Evolutionary conservation across 2,888 invertebrate species (phyloP).

Genomic region (Lithosia quadra): DNA sequence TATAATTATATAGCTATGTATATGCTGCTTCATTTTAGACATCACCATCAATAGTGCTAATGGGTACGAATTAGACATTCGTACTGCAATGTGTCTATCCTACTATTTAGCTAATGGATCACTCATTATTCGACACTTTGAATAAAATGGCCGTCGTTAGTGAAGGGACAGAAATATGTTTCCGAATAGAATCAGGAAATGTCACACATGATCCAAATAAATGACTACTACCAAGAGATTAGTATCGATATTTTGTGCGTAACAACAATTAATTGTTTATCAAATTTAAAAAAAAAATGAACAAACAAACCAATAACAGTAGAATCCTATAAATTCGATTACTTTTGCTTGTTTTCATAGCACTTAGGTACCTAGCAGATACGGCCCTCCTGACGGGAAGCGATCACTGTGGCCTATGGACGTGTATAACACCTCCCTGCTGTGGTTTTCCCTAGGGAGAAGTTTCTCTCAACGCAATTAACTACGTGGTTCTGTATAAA

Average conservation of each 20-base stretch:
- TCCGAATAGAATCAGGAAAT: constrained; percentile 11
- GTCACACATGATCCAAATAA: background rate
- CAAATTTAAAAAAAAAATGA: no score
- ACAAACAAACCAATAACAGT: no score
- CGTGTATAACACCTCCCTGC: no score
- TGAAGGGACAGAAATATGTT: constrained; percentile 13
- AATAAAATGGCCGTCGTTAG: constrained; percentile 25
- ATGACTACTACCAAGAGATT: background rate
- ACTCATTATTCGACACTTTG: constrained; percentile 24
- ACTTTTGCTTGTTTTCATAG: no score
- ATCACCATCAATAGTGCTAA: background rate
- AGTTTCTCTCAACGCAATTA: background rate
- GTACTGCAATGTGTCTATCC: background rate
- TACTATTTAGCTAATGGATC: constrained; percentile 16
- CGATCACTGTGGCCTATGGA: no score
- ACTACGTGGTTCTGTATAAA: background rate
- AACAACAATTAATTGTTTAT: no score
- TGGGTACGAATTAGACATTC: background rate
- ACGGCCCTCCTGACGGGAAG: no score
- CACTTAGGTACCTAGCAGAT: no score
- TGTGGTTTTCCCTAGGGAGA: no score
- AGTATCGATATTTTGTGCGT: background rate
- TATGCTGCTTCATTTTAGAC: background rate
- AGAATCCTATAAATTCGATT: no score
- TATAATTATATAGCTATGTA: no score